Evolutionary conservation across 2,888 invertebrate species (phyloP).

Genomic region (Bimastos eiseni): DNA sequence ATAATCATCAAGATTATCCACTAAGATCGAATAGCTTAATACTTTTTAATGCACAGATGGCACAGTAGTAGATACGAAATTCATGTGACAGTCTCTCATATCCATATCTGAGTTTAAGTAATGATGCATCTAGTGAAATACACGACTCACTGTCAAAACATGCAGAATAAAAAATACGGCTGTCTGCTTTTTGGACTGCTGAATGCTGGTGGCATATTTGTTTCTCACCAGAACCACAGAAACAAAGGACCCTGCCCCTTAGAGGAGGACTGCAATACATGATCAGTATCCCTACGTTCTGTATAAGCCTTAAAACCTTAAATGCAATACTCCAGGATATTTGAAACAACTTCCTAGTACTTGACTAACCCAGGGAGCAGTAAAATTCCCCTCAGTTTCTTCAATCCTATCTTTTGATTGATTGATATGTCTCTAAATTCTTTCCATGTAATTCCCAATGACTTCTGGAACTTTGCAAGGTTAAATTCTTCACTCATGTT

Average conservation of each 20-base stretch:
- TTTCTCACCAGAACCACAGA: neutral
- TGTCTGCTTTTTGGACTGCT: neutral
- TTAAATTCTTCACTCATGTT: neutral
- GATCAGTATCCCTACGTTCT: neutral
- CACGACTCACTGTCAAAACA: too few relatives aligned
- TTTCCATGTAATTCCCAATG: constrained; percentile 9
- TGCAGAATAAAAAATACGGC: neutral
- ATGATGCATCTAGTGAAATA: too few relatives aligned
- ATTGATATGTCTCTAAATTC: neutral
- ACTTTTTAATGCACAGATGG: too few relatives aligned
- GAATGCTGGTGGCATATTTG: neutral
- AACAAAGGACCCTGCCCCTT: neutral
- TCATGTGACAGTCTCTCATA: too few relatives aligned
- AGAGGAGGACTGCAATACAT: neutral
- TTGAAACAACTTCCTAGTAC: neutral
- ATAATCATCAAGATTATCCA: too few relatives aligned
- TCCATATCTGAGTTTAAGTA: too few relatives aligned
- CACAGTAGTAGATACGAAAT: too few relatives aligned
- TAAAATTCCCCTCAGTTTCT: neutral
- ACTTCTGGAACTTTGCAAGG: neutral
- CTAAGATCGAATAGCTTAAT: too few relatives aligned
- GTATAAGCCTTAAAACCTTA: neutral
- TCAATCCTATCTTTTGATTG: neutral
- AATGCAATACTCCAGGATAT: neutral
- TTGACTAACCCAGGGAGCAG: neutral